A percentile compares a stretch with the other conserved stretches of the same genome.
Evolutionary conservation across 2,113 vertebrate genomes (phyloP).

Genomic region (Lepus americanus): DNA sequence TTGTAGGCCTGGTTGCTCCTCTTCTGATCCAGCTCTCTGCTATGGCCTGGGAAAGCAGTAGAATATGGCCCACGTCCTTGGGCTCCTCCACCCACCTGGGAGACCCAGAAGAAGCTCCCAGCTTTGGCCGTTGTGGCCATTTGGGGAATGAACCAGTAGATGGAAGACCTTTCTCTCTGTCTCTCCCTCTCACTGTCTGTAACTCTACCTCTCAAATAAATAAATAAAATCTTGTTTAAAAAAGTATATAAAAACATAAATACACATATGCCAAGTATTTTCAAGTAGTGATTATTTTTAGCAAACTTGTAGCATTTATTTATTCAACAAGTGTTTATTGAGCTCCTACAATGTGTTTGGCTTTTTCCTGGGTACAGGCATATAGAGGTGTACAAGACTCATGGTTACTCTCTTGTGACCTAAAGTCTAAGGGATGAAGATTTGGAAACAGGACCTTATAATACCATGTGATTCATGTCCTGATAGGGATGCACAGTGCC

Average conservation of each 20-base stretch:
- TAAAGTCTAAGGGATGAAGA: not conserved
- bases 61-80: too few species aligned
- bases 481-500: not conserved
- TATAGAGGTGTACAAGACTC: fast-evolving
- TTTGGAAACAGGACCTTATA: not conserved
- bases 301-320: not conserved
- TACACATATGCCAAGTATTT: not conserved
- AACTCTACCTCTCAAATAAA: too few species aligned
- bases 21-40: too few species aligned
- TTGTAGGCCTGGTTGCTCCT: too few species aligned
- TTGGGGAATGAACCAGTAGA: too few species aligned
- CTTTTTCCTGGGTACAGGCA: not conserved
- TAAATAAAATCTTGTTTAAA: too few species aligned
- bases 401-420: not conserved
- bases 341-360: not conserved
- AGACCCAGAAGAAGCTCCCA: too few species aligned
- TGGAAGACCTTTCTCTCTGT: too few species aligned
- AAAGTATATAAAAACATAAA: not conserved
- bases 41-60: too few species aligned
- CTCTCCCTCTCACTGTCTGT: too few species aligned
- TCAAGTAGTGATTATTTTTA: not conserved
- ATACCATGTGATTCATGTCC: not conserved
- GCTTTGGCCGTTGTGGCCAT: too few species aligned
- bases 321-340: not conserved
- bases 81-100: too few species aligned